These are phyloP conservation scores for Caenorhabditis afra DNA, from an alignment of 2,888 invertebrate species.

Conservation along the genomic window DNA sequence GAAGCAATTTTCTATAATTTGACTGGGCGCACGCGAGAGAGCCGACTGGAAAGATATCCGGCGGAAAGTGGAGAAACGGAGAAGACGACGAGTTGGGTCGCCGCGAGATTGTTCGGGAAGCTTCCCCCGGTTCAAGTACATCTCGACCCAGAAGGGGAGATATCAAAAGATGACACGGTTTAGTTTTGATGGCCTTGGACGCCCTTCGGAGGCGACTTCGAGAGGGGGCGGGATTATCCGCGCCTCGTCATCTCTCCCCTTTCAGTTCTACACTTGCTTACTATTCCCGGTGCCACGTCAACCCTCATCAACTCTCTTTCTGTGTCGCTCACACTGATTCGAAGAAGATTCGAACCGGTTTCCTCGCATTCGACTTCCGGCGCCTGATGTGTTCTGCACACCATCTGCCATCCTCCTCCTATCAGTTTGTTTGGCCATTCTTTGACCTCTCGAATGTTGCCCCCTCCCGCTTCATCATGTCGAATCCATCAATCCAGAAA, in stretches of 20 bases:
- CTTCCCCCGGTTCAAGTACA: neutral
- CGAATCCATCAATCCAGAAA: constrained; percentile 30
- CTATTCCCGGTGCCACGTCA: neutral
- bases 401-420: constrained; percentile 1
- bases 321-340: neutral
- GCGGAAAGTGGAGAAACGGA: constrained; percentile 11
- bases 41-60: constrained; percentile 5
- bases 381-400: neutral
- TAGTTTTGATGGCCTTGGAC: constrained; percentile 22
- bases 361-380: constrained; percentile 26
- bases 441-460: constrained; percentile 28
- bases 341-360: constrained; percentile 27
- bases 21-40: constrained; percentile 3
- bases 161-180: constrained; percentile 42
- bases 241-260: neutral
- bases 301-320: too few relatives aligned
- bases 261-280: constrained; percentile 14
- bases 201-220: constrained; percentile 23
- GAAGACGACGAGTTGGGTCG: neutral
- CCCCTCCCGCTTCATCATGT: neutral
- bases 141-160: neutral
- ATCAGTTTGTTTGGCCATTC: constrained; percentile 27
- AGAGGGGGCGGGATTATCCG: constrained; percentile 39
- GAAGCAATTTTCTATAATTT: constrained; percentile 23
- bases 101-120: neutral